These are phyloP conservation scores for Halictus rubicundus DNA, from an alignment of 1,140 invertebrate genomes.

Conservation along the genomic window DNA sequence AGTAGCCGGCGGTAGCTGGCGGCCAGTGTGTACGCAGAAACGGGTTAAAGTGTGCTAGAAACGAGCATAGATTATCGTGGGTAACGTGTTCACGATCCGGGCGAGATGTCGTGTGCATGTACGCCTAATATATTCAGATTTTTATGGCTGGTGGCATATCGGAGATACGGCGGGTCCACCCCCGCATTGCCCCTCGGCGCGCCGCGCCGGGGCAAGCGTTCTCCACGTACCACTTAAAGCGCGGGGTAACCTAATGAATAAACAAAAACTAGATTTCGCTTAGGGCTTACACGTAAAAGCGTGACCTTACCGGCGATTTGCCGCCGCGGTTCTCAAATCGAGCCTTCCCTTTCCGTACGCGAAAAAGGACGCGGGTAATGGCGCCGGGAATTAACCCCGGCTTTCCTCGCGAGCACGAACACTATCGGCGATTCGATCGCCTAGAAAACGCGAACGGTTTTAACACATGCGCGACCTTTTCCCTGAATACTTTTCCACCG, in stretches of 20 bases:
- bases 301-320: constrained; percentile 77
- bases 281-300: constrained; percentile 78
- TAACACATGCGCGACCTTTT: not conserved
- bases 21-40: constrained; percentile 52
- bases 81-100: constrained; percentile 73
- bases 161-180: constrained; percentile 73
- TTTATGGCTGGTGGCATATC: constrained; percentile 80
- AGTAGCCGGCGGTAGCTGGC: constrained; percentile 10
- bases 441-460: not conserved
- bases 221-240: constrained; percentile 74
- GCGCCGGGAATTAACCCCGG: not conserved
- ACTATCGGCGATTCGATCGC: not conserved
- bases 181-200: constrained; percentile 12
- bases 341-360: not conserved
- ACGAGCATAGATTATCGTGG: constrained; percentile 69
- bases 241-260: constrained; percentile 78
- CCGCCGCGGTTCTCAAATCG: constrained; percentile 64
- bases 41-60: constrained; percentile 65
- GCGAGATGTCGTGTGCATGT: constrained; percentile 73
- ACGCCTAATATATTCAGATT: constrained; percentile 80
- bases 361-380: not conserved
- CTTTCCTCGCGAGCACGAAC: not conserved
- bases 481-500: no score
- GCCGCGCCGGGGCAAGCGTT: constrained; percentile 49
- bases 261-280: constrained; percentile 79